Evolutionary conservation across 2,888 invertebrate genomes (phyloP), one percentile per base, ranked within the genome.

Genomic region (Limnephilus rhombicus): DNA sequence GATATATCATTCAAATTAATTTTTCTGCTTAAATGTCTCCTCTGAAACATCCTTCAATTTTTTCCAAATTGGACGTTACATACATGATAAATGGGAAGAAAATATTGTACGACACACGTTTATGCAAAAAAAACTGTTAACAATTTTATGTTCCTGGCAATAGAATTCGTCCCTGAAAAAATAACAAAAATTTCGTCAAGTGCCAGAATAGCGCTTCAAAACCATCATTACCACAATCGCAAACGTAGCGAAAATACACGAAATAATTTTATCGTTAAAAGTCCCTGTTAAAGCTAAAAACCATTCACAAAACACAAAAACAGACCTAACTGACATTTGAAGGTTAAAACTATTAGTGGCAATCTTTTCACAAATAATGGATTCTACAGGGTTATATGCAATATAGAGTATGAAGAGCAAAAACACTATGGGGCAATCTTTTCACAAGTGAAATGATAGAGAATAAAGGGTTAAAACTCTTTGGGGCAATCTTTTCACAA

Each of bases 311-410:
- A 94, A 94, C 94, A 94, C 94, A 93, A 94, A 94, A 94, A 94
- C 95, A 95, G 95, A 95, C 95, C 95, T 95, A 95, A 95, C 95
- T 95, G 95, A 96, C 96, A 96, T n/a, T 68, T 68, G 24, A 68
- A n/a, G 68, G 24, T 68, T 68, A 68, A 68, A 68, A 68, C 68
- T 68, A 9, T 9, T 24, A 24, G 68, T 7, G 68, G 24, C 24
- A 68, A 68, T 24, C 24, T 24, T 68, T 68, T 68, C 68, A 68
- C 68, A 24, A 53, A 18, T 53, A 53, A 45, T 12, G 45, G 12
- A 13, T 2, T 45, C 7, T 41, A 0, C 5, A 68, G 24, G 24
- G 24, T 68, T 68, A 68, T 24, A 24, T n/a, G n/a, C n/a, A n/a
- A n/a, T n/a, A 45, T 45, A 2, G 45, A 49, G 15, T 3, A 3